These are phyloP conservation scores for Thunnus maccoyii DNA, from an alignment of 2,113 vertebrate species.

Conservation along the genomic window DNA sequence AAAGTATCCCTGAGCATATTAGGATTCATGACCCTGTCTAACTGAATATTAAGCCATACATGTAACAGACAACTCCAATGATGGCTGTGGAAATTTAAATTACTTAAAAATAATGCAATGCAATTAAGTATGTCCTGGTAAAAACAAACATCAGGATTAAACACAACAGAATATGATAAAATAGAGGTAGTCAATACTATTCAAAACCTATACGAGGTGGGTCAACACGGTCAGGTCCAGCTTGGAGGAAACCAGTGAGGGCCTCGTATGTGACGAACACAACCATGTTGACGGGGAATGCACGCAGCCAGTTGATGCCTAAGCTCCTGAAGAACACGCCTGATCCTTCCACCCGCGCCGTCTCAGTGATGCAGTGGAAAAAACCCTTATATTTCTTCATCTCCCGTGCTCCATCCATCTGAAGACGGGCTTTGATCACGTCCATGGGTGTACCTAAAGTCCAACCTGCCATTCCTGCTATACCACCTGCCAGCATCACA, in stretches of 20 bases:
- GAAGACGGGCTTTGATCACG: conserved; percentile 93
- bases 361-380: conserved; percentile 88
- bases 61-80: conserved; percentile 16
- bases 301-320: conserved; percentile 90
- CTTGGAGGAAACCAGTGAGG: conserved; percentile 78
- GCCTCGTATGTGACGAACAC: conserved; percentile 91
- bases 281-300: conserved; percentile 94
- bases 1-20: background rate
- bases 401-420: conserved; percentile 85
- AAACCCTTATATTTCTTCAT: conserved; percentile 87
- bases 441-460: conserved; percentile 92
- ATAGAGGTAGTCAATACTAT: conserved; percentile 5
- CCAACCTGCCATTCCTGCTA: conserved; percentile 91
- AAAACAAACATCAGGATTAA: background rate
- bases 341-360: conserved; percentile 85
- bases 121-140: background rate
- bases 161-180: background rate
- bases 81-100: background rate
- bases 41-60: background rate
- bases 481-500: conserved; percentile 91
- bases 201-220: conserved; percentile 41
- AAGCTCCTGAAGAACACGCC: conserved; percentile 91
- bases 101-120: conserved; percentile 13
- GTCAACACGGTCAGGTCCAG: conserved; percentile 2
- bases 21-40: background rate